Conservation (phyloP, 2,888 invertebrate species). For the Villa cingulata region DNA sequence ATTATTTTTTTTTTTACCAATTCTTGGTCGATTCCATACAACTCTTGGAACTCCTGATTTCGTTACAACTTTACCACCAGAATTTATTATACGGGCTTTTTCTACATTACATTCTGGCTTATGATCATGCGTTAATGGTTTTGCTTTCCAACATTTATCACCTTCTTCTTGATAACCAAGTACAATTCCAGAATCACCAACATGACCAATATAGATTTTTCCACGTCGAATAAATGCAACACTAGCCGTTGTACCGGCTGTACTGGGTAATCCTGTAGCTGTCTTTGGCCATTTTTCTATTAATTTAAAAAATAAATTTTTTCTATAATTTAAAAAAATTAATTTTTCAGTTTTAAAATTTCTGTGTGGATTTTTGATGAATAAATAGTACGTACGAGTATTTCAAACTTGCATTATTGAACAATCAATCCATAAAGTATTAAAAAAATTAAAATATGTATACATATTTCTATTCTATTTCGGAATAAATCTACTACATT, state of each 20-base stretch:
- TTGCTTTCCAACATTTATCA: constrained; percentile 61
- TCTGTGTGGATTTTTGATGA: no score
- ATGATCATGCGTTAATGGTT: constrained; percentile 79
- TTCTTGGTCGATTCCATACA: constrained; percentile 88
- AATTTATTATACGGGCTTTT: constrained; percentile 64
- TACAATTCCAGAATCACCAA: constrained; percentile 95
- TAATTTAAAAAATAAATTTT: no score
- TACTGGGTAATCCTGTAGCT: constrained; percentile 86
- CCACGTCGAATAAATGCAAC: constrained; percentile 86
- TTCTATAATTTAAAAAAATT: no score
- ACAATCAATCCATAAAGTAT: no score
- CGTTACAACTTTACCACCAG: constrained; percentile 64
- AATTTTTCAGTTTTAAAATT: no score
- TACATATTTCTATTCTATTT: no score
- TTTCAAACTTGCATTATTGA: no score
- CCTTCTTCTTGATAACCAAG: constrained; percentile 66
- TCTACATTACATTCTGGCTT: constrained; percentile 85
- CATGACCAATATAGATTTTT: constrained; percentile 94
- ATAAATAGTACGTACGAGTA: no score
- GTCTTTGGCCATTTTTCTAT: constrained; percentile 93
- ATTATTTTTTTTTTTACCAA: constrained; percentile 38
- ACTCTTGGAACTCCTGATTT: constrained; percentile 86
- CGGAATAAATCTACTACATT: no score
- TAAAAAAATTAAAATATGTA: no score
- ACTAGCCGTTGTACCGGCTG: constrained; percentile 95